Base-by-base conservation (phyloP, 2,113 vertebrate species). In the Beaufortia kweichowensis region DNA sequence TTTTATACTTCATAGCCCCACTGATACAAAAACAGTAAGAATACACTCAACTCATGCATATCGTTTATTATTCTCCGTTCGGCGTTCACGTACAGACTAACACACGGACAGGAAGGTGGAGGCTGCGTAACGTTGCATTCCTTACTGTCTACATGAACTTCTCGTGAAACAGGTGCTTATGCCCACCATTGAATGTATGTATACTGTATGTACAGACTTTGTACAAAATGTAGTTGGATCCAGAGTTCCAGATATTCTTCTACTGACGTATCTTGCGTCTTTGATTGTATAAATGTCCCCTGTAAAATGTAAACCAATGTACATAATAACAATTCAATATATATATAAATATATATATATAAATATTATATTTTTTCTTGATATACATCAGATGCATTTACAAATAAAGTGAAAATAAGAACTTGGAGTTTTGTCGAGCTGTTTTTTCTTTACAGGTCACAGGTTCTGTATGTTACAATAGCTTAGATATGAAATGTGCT, bases 151-250 rank as follows among this genome's bases (percentile, higher is more conserved):
- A 76, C 89, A 88, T 90, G 88, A 87, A 87, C 88, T 89, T 92
- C 89, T 90, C 90, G 89, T 74, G 87, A 86, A 91, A 90, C 87
- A 87, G 87, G 88, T 92, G 90, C 89, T 91, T 86, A 46, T 92
- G 88, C 91, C 91, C 93, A 90, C 91, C 92, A 91, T 90, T 92
- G 95, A 98, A 97, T 98, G 95, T 96, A 94, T 98, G 96, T 96
- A 96, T 94, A 88, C 88, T 74, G 56, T 74, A 61, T 74, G 71
- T 48, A 60, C 71, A 62, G 71, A 57, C 69, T 74, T 74, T 74
- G 77, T 63, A 72, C 63, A 77, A 86, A 93, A 78, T 94, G 93
- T 94, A 92, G 87, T 88, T 89, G 88, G 91, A 89, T 93, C 89
- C 88, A 85, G 80, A 81, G 84, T 88, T 93, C 85, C 86, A 86